These are phyloP conservation scores for Wiebesia pumilae DNA, from an alignment of 1,140 invertebrate species.

Conservation along the genomic window DNA sequence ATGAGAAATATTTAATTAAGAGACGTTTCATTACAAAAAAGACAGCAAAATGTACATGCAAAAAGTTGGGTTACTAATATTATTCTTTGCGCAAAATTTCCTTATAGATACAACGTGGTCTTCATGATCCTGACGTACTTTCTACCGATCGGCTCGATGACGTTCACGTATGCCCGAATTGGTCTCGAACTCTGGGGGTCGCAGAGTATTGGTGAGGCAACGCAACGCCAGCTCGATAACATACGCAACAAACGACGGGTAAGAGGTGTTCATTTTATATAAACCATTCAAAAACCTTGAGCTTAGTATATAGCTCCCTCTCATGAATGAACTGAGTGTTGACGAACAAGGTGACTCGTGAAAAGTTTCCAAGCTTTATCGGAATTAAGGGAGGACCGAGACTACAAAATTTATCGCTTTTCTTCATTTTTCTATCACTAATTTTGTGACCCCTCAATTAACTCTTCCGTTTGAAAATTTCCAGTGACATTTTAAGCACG, in stretches of 20 bases:
- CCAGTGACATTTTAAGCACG: neutral
- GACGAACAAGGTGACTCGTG: neutral
- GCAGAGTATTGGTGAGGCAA: constrained; percentile 95
- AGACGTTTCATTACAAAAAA: neutral
- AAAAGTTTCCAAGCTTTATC: neutral
- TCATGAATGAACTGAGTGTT: neutral
- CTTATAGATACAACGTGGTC: constrained; percentile 88
- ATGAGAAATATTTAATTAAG: constrained; percentile 2
- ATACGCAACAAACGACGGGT: constrained; percentile 95
- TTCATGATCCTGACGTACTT: constrained; percentile 95
- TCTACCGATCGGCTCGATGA: constrained; percentile 93
- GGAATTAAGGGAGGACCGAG: neutral
- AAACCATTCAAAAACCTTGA: neutral
- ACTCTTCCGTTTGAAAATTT: neutral
- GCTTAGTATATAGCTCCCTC: neutral
- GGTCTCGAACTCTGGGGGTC: constrained; percentile 96
- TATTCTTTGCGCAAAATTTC: neutral
- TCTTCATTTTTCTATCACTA: neutral
- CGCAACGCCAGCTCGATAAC: constrained; percentile 91
- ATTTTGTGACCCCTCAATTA: neutral
- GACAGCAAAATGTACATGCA: neutral
- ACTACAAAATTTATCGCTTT: neutral
- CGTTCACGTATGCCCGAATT: constrained; percentile 92
- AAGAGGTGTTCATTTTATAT: constrained; percentile 64
- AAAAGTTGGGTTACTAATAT: neutral